A percentile compares a stretch with the other conserved stretches of the same genome.
phyloP scores from a whole-genome alignment of 2,797 vertebrate species.

The Melanotaenia trifasciata region DNA sequence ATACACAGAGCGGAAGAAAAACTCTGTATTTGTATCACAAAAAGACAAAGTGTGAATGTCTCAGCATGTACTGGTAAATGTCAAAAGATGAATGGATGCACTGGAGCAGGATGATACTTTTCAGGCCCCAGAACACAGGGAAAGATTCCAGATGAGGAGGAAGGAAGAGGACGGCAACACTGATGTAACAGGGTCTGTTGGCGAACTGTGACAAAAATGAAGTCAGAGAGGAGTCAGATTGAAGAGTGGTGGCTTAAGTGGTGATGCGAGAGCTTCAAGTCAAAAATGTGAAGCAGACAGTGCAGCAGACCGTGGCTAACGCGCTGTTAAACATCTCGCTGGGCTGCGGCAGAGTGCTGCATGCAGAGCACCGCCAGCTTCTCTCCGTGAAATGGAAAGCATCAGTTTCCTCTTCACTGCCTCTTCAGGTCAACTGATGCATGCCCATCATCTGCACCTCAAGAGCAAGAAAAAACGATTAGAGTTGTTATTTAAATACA shows the following conservation, averaged over 20 bases:
- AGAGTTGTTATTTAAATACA: slow-evolving; percentile 15
- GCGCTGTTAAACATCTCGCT: slow-evolving; percentile 41
- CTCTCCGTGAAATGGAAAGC: slow-evolving; percentile 28
- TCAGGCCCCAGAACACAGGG: slow-evolving; percentile 14
- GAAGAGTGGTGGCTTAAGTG: slow-evolving; percentile 33
- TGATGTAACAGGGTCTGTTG: slow-evolving; percentile 32
- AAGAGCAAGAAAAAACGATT: background rate
- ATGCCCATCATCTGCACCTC: slow-evolving; percentile 12
- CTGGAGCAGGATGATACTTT: slow-evolving; percentile 26
- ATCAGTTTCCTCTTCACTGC: slow-evolving; percentile 37
- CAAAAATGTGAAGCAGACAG: slow-evolving; percentile 55
- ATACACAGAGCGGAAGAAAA: background rate
- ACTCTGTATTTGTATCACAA: background rate
- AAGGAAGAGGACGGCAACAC: slow-evolving; percentile 22
- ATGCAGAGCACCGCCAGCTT: slow-evolving; percentile 19
- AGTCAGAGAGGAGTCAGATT: slow-evolving; percentile 32
- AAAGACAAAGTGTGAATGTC: background rate
- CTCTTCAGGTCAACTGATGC: slow-evolving; percentile 27
- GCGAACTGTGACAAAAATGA: background rate
- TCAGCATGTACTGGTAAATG: slow-evolving; percentile 4
- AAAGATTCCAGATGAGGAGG: slow-evolving; percentile 27
- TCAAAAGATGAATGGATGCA: slow-evolving; percentile 40
- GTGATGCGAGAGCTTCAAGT: slow-evolving; percentile 20
- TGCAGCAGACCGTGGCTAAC: slow-evolving; percentile 61
- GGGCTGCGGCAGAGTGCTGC: slow-evolving; percentile 44